Evolutionary conservation across 2,797 vertebrate species (phyloP).

Genomic region (Xenentodon cancila): DNA sequence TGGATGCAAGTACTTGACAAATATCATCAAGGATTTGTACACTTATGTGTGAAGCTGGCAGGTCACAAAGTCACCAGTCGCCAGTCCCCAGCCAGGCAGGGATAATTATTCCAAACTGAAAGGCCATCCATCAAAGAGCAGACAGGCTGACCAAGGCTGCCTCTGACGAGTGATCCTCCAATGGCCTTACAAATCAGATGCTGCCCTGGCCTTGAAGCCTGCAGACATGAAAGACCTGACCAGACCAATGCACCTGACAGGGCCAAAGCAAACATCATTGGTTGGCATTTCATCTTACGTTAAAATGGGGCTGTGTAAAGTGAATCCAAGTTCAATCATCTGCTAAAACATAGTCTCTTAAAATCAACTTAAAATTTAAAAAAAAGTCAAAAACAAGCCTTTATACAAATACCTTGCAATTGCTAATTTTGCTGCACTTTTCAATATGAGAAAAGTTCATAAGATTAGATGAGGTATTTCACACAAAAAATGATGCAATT

Average conservation of each 20-base stretch:
- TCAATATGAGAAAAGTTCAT: not conserved
- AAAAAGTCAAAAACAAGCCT: too few relatives aligned
- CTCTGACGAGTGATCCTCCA: conserved; percentile 60
- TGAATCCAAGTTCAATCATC: conserved; percentile 33
- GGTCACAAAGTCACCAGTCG: conserved; percentile 50
- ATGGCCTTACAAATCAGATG: conserved; percentile 52
- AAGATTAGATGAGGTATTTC: not conserved
- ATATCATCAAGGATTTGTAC: not conserved
- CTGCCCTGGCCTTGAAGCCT: conserved; percentile 70
- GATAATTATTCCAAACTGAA: conserved; percentile 75
- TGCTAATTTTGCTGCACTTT: too few relatives aligned
- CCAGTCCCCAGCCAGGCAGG: conserved; percentile 25
- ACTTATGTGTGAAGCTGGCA: conserved; percentile 8
- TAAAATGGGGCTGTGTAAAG: conserved; percentile 30
- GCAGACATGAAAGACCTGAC: conserved; percentile 59
- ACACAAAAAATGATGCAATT: not conserved
- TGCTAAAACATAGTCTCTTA: conserved; percentile 4
- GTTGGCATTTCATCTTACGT: conserved; percentile 52
- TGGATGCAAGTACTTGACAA: conserved; percentile 4
- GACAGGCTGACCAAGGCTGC: conserved; percentile 57
- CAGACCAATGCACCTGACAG: conserved; percentile 40
- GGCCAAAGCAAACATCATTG: conserved; percentile 41
- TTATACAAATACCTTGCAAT: too few relatives aligned
- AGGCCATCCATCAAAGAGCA: conserved; percentile 80
- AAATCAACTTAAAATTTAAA: conserved; percentile 2